Percentiles rank a stretch among this genome's conserved stretches.
These are phyloP conservation scores for Hipposideros larvatus DNA, from an alignment of 2,797 vertebrate genomes.

Conservation along the genomic window DNA sequence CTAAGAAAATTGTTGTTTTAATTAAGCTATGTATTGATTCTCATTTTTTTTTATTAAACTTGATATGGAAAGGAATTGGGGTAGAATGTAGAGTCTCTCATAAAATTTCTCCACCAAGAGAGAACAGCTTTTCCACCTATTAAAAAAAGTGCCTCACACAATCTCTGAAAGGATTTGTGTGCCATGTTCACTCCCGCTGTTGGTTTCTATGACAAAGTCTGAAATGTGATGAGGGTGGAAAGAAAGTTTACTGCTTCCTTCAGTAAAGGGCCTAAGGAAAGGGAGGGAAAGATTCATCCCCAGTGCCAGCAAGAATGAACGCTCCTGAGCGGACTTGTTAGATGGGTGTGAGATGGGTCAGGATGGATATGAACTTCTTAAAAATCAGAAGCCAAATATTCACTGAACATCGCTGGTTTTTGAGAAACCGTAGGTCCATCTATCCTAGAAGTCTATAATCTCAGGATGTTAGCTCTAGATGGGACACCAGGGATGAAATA, in stretches of 20 bases:
- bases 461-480: background rate
- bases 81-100: background rate
- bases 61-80: background rate
- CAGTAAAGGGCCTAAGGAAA: background rate
- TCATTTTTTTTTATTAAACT: slow-evolving; percentile 77
- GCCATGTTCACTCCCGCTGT: background rate
- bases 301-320: background rate
- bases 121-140: background rate
- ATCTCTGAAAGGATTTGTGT: background rate
- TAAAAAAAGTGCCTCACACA: background rate
- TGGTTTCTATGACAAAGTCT: background rate
- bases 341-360: background rate
- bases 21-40: slow-evolving; percentile 74
- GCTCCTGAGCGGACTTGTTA: background rate
- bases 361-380: background rate
- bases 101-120: slow-evolving; percentile 34
- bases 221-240: background rate
- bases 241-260: background rate
- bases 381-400: background rate
- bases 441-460: background rate
- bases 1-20: slow-evolving; percentile 71
- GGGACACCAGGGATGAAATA: background rate
- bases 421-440: background rate
- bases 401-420: background rate
- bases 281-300: background rate